phyloP scores from a whole-genome alignment of 92 coral and sea anemone species.

The Anthopleura xanthogrammica region DNA sequence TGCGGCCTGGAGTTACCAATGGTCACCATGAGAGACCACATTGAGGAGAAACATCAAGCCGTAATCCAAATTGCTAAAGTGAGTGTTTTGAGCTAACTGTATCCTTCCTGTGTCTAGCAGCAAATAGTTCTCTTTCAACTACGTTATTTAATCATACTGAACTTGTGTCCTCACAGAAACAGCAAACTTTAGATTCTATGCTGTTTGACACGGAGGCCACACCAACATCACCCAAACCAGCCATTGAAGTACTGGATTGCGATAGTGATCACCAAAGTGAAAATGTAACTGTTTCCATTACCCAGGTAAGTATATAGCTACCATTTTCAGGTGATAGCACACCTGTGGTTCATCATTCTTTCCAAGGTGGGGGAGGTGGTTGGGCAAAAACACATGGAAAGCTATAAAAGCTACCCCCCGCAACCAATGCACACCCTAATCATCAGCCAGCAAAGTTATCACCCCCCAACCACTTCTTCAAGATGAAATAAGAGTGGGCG shows the following conservation, averaged over 20 bases:
- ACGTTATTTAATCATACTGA: background rate
- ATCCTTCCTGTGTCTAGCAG: background rate
- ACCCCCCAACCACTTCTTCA: background rate
- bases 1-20: slow-evolving; percentile 22
- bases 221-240: background rate
- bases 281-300: slow-evolving; percentile 4
- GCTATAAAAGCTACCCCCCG: background rate
- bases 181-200: background rate
- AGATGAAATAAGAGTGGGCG: background rate
- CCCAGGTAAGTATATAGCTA: background rate
- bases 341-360: background rate
- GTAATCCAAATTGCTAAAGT: slow-evolving; percentile 14
- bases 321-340: background rate
- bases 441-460: background rate
- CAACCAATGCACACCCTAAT: background rate
- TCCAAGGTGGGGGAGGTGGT: too few species aligned
- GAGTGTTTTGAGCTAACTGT: slow-evolving; percentile 4
- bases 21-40: slow-evolving; percentile 26
- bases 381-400: too few species aligned
- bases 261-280: background rate
- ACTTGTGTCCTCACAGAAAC: slow-evolving; percentile 5
- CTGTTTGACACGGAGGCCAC: background rate
- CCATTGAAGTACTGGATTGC: background rate
- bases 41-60: slow-evolving; percentile 20
- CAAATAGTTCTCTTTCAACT: background rate